phyloP scores from a whole-genome alignment of 37 sponge, comb jelly and placozoan genomes.

The Halichondria panicea region DNA sequence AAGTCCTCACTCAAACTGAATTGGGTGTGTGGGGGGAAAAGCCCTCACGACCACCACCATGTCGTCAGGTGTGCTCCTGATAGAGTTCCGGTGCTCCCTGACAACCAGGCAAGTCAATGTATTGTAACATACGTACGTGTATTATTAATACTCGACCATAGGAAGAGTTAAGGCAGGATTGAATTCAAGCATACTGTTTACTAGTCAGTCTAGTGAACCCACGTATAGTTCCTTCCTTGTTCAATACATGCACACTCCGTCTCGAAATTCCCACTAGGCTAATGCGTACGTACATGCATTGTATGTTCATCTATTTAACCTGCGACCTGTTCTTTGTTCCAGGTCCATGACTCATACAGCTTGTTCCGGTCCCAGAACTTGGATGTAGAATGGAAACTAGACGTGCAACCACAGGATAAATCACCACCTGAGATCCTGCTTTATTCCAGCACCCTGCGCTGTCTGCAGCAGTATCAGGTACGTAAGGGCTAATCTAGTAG shows the following conservation, averaged over 20 bases:
- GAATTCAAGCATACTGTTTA: too few species aligned
- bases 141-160: too few species aligned
- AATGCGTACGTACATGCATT: neutral
- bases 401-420: slow-evolving; percentile 29
- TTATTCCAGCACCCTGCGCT: slow-evolving; percentile 89
- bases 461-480: slow-evolving; percentile 85
- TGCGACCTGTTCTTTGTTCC: neutral
- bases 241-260: neutral
- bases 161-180: too few species aligned
- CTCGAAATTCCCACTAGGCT: neutral
- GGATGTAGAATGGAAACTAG: slow-evolving; percentile 59
- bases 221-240: neutral
- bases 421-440: slow-evolving; percentile 49
- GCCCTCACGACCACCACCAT: slow-evolving; percentile 66
- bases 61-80: slow-evolving; percentile 81
- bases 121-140: neutral
- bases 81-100: slow-evolving; percentile 56
- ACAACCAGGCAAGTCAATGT: slow-evolving; percentile 30
- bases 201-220: too few species aligned
- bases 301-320: neutral
- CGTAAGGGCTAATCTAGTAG: neutral
- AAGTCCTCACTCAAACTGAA: slow-evolving; percentile 20
- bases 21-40: slow-evolving; percentile 50
- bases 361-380: slow-evolving; percentile 76
- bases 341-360: slow-evolving; percentile 83